Evolutionary conservation across 2,888 invertebrate species (phyloP).

Genomic region (Spisula subtruncata): DNA sequence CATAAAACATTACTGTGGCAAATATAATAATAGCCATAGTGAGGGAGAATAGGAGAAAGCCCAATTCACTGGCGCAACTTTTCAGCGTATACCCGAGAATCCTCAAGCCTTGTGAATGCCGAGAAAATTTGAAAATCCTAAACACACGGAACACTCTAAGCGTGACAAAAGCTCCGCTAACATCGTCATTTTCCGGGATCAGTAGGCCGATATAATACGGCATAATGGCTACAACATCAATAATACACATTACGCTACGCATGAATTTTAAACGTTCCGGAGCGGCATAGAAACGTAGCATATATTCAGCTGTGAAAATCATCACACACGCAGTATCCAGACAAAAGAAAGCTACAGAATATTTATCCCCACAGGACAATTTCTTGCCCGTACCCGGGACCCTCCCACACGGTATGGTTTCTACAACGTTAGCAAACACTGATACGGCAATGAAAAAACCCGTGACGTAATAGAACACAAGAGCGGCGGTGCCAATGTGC

Average conservation of each 20-base stretch:
- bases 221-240: slow-evolving; percentile 99
- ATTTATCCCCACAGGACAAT: slow-evolving; percentile 97
- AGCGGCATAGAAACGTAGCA: slow-evolving; percentile 97
- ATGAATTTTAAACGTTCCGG: slow-evolving; percentile 99
- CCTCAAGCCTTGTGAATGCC: slow-evolving; percentile 99
- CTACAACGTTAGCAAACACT: slow-evolving; percentile 99
- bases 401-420: slow-evolving; percentile 97
- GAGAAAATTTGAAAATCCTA: slow-evolving; percentile 99
- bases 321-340: slow-evolving; percentile 99
- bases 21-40: slow-evolving; percentile 99
- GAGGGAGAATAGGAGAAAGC: slow-evolving; percentile 99
- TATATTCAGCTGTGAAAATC: slow-evolving; percentile 99
- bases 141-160: slow-evolving; percentile 99
- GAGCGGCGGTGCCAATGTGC: slow-evolving; percentile 99
- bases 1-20: slow-evolving; percentile 99
- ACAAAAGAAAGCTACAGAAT: slow-evolving; percentile 97
- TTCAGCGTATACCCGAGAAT: slow-evolving; percentile 99
- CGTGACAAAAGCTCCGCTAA: slow-evolving; percentile 99
- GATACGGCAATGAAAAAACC: slow-evolving; percentile 99
- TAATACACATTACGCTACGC: slow-evolving; percentile 99
- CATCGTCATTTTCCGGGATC: slow-evolving; percentile 99
- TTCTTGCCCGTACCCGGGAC: slow-evolving; percentile 89
- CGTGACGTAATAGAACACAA: slow-evolving; percentile 99
- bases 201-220: slow-evolving; percentile 99
- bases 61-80: slow-evolving; percentile 99